Percentiles rank a stretch among this genome's conserved stretches.
phyloP scores from a whole-genome alignment of 2,113 vertebrate genomes.

The Sebastes schlegelii region DNA sequence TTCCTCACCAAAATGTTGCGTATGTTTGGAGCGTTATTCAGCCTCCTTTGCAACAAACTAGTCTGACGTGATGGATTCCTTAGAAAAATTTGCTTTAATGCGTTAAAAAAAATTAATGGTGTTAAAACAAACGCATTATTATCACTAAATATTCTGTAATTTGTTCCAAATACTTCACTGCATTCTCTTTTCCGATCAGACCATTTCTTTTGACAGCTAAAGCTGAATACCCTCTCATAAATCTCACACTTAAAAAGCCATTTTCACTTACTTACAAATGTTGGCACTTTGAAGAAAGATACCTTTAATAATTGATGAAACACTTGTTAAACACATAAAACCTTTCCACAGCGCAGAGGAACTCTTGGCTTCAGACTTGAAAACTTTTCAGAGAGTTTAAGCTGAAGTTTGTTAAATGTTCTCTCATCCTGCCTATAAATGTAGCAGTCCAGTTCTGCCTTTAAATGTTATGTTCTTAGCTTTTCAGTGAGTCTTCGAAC shows the following conservation, averaged over 20 bases:
- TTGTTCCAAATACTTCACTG: not conserved
- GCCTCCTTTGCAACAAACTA: too few species aligned
- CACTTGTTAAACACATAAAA: constrained; percentile 13
- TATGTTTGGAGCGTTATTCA: too few species aligned
- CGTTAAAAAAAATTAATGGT: too few species aligned
- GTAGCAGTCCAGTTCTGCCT: not conserved
- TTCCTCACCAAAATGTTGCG: too few species aligned
- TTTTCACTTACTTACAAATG: constrained; percentile 1
- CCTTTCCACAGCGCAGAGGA: not conserved
- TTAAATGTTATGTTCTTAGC: not conserved
- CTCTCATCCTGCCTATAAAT: not conserved
- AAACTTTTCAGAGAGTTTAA: not conserved
- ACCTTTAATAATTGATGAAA: constrained; percentile 32
- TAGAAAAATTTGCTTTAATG: too few species aligned
- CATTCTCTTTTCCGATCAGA: not conserved
- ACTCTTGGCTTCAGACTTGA: too few species aligned
- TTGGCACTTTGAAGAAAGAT: constrained; percentile 23
- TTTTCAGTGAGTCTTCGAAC: not conserved
- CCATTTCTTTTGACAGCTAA: not conserved
- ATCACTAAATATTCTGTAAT: not conserved
- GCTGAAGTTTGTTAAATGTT: not conserved
- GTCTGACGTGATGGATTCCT: too few species aligned
- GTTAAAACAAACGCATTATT: too few species aligned
- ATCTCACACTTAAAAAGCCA: not conserved
- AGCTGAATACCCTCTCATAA: not conserved